Percentiles rank a stretch among this genome's conserved stretches.
Conservation (phyloP, 2,797 vertebrate genomes). For the Falco biarmicus region DNA sequence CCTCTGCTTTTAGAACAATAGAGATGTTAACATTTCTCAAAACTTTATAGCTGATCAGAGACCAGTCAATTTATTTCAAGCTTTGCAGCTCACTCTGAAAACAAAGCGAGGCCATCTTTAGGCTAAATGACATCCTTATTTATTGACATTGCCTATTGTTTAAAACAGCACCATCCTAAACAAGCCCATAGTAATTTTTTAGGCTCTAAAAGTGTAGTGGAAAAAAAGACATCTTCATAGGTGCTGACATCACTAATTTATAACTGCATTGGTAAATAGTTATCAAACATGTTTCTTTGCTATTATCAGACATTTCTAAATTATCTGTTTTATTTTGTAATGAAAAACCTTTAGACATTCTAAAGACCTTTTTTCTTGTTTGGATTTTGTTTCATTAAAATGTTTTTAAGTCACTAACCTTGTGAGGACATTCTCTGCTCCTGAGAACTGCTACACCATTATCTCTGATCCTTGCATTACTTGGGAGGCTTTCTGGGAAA, state of each 20-base stretch:
- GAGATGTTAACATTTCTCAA: neutral
- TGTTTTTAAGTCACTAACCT: neutral
- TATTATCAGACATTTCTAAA: neutral
- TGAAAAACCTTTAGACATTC: neutral
- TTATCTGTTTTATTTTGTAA: neutral
- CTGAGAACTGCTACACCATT: neutral
- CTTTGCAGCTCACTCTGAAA: neutral
- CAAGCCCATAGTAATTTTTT: neutral
- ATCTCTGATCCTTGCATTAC: neutral
- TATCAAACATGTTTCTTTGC: neutral
- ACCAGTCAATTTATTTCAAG: neutral
- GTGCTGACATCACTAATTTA: neutral
- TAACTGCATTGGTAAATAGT: neutral
- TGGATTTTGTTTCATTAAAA: neutral
- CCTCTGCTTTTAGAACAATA: constrained; percentile 13
- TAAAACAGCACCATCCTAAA: neutral
- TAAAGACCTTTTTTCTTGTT: neutral
- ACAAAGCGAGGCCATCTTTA: constrained; percentile 8
- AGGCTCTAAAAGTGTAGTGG: neutral
- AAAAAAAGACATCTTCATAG: neutral
- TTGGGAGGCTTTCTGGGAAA: neutral
- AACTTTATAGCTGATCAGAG: constrained; percentile 26
- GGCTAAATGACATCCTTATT: constrained; percentile 1
- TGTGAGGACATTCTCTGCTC: neutral
- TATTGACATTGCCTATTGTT: constrained; percentile 32